Conservation (phyloP, 2,113 vertebrate genomes). For the Phyllopteryx taeniolatus region DNA sequence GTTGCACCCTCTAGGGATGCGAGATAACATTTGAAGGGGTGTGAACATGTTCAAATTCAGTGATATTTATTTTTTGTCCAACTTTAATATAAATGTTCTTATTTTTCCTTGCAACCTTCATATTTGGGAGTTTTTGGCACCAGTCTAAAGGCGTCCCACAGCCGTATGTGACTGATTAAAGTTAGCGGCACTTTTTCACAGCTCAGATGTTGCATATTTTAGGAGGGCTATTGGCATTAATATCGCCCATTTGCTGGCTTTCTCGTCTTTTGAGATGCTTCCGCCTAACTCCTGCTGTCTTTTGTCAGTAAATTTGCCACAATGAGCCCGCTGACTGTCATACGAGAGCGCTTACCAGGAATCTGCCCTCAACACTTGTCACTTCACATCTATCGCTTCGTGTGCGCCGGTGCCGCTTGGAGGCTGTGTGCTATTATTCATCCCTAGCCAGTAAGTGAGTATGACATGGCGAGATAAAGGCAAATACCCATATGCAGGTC, state of each 20-base stretch:
- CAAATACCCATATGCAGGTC: slow-evolving; percentile 9
- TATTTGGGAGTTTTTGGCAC: background rate
- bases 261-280: slow-evolving; percentile 31
- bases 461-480: slow-evolving; percentile 46
- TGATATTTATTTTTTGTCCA: background rate
- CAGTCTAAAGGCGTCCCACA: slow-evolving; percentile 17
- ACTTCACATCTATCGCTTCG: slow-evolving; percentile 49
- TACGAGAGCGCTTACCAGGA: slow-evolving; percentile 20
- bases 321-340: slow-evolving; percentile 25
- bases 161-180: slow-evolving; percentile 13
- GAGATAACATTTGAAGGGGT: background rate
- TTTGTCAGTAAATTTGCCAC: slow-evolving; percentile 32
- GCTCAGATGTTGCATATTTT: slow-evolving; percentile 37
- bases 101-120: background rate
- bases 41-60: background rate
- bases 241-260: background rate
- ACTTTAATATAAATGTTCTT: background rate
- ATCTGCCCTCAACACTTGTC: slow-evolving; percentile 61
- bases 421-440: slow-evolving; percentile 57
- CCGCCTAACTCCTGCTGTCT: slow-evolving; percentile 17
- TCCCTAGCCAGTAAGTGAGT: slow-evolving; percentile 46
- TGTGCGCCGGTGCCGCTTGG: slow-evolving; percentile 33
- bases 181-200: slow-evolving; percentile 20
- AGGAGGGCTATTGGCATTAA: slow-evolving; percentile 4
- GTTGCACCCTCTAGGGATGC: background rate